Percentiles rank a stretch among this genome's conserved stretches.
These are phyloP conservation scores for Cantharis nigra DNA, from an alignment of 2,888 invertebrate species.

Conservation along the genomic window DNA sequence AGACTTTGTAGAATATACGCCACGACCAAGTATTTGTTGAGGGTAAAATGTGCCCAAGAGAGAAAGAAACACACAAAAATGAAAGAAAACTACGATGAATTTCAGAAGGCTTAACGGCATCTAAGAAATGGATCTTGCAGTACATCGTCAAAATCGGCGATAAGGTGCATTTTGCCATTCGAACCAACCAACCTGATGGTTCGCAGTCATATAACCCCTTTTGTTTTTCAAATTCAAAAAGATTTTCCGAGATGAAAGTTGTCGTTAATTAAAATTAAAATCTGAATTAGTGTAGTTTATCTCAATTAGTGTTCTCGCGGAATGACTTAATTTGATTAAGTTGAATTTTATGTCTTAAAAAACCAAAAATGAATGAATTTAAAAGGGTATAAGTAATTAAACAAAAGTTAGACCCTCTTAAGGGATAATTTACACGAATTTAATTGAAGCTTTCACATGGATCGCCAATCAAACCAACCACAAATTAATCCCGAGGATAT, in stretches of 20 bases:
- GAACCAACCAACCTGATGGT: background rate
- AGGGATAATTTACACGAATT: background rate
- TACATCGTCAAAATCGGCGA: slow-evolving; percentile 3
- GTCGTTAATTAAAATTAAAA: background rate
- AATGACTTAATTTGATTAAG: background rate
- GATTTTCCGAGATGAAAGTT: background rate
- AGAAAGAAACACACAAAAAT: background rate
- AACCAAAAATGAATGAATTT: background rate
- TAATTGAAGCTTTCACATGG: background rate
- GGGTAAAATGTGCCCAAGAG: slow-evolving; percentile 14
- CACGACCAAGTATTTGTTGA: slow-evolving; percentile 8
- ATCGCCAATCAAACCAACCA: background rate
- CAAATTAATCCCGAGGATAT: background rate
- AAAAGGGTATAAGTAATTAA: background rate
- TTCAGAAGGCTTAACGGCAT: slow-evolving; percentile 21
- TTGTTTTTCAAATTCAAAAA: background rate
- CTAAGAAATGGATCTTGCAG: slow-evolving; percentile 11
- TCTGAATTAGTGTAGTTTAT: background rate
- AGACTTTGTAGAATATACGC: slow-evolving; percentile 7
- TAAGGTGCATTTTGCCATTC: slow-evolving; percentile 6
- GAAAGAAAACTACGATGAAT: background rate
- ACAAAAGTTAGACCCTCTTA: background rate
- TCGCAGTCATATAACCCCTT: background rate
- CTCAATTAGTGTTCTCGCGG: background rate
- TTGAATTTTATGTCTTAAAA: background rate